Evolutionary conservation across 2,888 invertebrate species (phyloP), one percentile per base, ranked within the genome.

Genomic region (Pheosia gnoma): DNA sequence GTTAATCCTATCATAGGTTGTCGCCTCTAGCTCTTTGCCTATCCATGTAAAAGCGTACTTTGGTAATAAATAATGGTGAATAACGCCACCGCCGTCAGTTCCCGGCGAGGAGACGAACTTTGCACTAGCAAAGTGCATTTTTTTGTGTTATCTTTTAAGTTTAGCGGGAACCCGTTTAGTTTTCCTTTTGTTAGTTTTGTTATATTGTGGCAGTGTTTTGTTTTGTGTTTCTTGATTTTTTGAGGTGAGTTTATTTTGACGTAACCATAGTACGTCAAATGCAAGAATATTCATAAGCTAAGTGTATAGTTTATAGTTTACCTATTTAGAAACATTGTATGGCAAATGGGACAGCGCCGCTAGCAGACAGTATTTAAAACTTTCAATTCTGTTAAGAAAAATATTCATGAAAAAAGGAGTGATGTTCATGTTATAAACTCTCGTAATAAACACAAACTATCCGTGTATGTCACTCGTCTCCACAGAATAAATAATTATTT

Each of bases 41-140:
- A 73, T 5, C 9, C 52, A 63, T 73, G 78, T 25, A 77, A 74
- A 75, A 77, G 77, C 68, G 71, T 58, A 61, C 65, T 68, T 64
- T 68, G 63, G 68, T 71, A 70, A 81, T 84, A 83, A 81, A 83
- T 79, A 83, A 77, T 68, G 62, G 57, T 51, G 75, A 58, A 61
- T 49, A 59, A 58, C 58, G 60, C 59, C 61, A 41, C 66, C 57
- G 65, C 71, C 70, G 69, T 63, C 81, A 82, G 78, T 81, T 75
- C 67, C 66, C 67, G 62, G 65, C 71, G 51, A 71, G 68, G 75
- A 43, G 59, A 8, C 49, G 39, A 13, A 25, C n/a, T 57, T 60
- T 47, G 45, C 57, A 59, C 57, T 65, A 38, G 37, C 58, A 54
- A 7, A 13, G 36, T 60, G 8, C 54, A 52, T 49, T 38, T 37